Conservation (phyloP, 2,888 invertebrate species). For the Pyrgus malvae region DNA sequence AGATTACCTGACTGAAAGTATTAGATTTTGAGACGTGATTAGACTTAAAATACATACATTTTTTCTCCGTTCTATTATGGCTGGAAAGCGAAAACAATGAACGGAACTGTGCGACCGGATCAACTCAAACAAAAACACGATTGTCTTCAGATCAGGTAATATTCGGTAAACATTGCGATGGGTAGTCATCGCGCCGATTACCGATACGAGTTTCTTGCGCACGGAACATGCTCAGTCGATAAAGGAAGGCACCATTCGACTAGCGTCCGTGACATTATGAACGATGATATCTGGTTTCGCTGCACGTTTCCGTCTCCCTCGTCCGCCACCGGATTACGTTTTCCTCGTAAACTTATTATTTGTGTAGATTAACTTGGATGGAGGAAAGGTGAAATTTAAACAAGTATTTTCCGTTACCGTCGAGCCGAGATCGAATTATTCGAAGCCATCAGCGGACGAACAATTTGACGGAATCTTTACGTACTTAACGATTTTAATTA, state of each 20-base stretch:
- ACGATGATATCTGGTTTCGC: constrained; percentile 24
- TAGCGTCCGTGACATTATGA: constrained; percentile 23
- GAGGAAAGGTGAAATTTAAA: constrained; percentile 35
- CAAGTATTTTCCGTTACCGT: constrained; percentile 30
- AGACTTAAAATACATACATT: constrained; percentile 1
- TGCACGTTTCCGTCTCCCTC: constrained; percentile 16
- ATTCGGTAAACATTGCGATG: constrained; percentile 5
- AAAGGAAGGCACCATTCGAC: constrained; percentile 12
- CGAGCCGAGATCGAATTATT: constrained; percentile 31
- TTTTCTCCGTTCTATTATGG: background rate
- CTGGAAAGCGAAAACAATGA: constrained; percentile 10
- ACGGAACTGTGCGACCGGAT: background rate
- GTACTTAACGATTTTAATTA: constrained; percentile 21
- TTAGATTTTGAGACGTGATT: constrained; percentile 1
- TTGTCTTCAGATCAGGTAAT: constrained; percentile 12
- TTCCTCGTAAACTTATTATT: constrained; percentile 28
- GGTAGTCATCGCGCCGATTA: background rate
- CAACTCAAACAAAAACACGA: constrained; percentile 14
- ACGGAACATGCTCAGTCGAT: constrained; percentile 4
- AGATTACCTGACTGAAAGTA: constrained; percentile 10
- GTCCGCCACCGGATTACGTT: constrained; percentile 18
- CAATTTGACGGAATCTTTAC: constrained; percentile 25
- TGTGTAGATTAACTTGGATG: constrained; percentile 25
- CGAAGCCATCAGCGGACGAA: constrained; percentile 15
- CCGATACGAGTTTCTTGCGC: constrained; percentile 1